Base-by-base conservation (phyloP, 2,888 invertebrate genomes). In the Drosophila kambysellisi region DNA sequence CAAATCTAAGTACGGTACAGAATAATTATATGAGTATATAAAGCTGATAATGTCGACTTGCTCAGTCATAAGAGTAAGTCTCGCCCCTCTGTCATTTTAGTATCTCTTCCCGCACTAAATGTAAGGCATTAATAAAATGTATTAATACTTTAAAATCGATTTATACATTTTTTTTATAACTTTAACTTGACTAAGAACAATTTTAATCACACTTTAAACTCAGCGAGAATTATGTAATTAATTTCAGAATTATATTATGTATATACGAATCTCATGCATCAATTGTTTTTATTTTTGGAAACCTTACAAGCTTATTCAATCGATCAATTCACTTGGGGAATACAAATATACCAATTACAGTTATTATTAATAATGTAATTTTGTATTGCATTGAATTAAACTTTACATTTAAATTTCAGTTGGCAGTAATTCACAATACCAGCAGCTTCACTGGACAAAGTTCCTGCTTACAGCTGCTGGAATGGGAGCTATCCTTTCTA, bases 401-500 rank as follows among this genome's bases (percentile, higher is more conserved):
- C 25, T 15, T 48, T 25, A 25, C 25, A 29, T 30, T 35, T 25
- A 35, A 17, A 35, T 20, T 32, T 17, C 15, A 25, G 20, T 46
- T 48, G 37, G 1, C 48, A 41, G 32, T 17, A 61, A 37, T 43
- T 53, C n/a, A 29, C 37, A 41, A 59, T 56, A 63, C 51, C 63
- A 41, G 59, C 41, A 51, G 62, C 39, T 74, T 59, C 52, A 30
- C n/a, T 56, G 63, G 35, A 7, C 54, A 52, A 52, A 60, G 39
- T 20, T 32, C 9, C 15, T n/a, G 56, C 59, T 64, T 60, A 63
- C 59, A 70, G 29, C 39, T 41, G 51, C 43, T 35, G 46, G 35
- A 59, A 59, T 48, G 50, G 32, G 39, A 35, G 70, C 29, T 59
- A 11, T 33, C 33, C 59, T 43, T 51, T 64, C 46, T 25, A 53